phyloP scores from a whole-genome alignment of 2,797 vertebrate species.

The Sarcoramphus papa region DNA sequence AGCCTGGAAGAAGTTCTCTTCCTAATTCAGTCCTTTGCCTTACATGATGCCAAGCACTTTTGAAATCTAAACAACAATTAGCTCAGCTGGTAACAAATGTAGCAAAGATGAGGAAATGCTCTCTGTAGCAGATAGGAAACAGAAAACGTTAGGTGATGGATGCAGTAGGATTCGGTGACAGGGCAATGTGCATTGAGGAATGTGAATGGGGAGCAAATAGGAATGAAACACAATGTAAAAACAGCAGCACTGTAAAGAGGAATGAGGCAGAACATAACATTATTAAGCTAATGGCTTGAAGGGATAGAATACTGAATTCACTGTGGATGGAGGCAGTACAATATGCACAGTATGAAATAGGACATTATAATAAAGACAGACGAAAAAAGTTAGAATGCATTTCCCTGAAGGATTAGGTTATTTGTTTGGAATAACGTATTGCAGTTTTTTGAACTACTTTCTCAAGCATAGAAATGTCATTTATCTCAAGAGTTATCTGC shows the following conservation, averaged over 20 bases:
- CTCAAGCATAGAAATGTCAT: neutral
- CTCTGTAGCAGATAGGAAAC: neutral
- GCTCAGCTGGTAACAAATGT: neutral
- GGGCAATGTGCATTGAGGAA: neutral
- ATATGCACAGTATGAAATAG: neutral
- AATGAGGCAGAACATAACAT: slow-evolving; percentile 8
- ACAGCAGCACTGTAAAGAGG: neutral
- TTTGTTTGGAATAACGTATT: neutral
- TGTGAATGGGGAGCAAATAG: neutral
- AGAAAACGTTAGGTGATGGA: neutral
- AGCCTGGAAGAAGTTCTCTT: neutral
- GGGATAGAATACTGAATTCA: neutral
- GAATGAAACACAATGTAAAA: slow-evolving; percentile 6
- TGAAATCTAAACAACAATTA: neutral
- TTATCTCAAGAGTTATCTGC: neutral
- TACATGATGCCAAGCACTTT: neutral
- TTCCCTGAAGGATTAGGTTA: neutral
- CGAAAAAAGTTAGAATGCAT: neutral
- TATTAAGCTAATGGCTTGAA: slow-evolving; percentile 25
- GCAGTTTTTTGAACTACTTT: neutral
- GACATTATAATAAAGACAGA: neutral
- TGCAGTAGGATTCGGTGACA: neutral
- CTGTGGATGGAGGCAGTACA: neutral
- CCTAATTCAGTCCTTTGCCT: neutral
- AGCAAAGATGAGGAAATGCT: neutral